These are phyloP conservation scores for Myiotriccus ornatus DNA, from an alignment of 2,797 vertebrate species.

Conservation along the genomic window DNA sequence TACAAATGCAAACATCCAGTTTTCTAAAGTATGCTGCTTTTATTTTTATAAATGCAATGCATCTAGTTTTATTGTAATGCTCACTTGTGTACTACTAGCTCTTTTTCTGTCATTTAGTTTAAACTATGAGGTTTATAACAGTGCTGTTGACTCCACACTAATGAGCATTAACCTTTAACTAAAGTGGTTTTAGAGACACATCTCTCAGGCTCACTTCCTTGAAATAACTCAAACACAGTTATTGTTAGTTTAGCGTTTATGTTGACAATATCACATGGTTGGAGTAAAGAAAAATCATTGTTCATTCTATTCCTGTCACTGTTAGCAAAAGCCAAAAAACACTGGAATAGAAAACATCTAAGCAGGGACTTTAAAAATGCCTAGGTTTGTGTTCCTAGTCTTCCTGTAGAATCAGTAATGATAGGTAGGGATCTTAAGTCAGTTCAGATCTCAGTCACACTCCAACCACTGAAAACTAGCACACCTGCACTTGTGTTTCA, in stretches of 20 bases:
- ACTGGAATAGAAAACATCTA: not conserved
- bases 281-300: not conserved
- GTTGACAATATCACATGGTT: not conserved
- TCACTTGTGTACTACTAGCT: not conserved
- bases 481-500: not conserved
- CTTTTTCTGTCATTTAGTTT: slow-evolving; percentile 4
- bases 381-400: not conserved
- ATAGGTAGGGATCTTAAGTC: not conserved
- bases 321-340: not conserved
- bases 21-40: not conserved
- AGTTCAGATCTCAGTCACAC: not conserved
- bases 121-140: slow-evolving; percentile 24
- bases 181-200: slow-evolving; percentile 16
- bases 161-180: slow-evolving; percentile 23
- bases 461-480: not conserved
- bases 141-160: slow-evolving; percentile 26
- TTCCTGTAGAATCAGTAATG: not conserved
- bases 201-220: not conserved
- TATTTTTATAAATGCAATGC: slow-evolving; percentile 29
- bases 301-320: not conserved
- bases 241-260: not conserved
- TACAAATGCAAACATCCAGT: not conserved
- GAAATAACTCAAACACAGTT: not conserved
- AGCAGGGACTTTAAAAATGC: not conserved
- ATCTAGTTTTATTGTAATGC: slow-evolving; percentile 3